Evolutionary conservation across 1,140 invertebrate genomes (phyloP).

Genomic region (Theocolax elegans): DNA sequence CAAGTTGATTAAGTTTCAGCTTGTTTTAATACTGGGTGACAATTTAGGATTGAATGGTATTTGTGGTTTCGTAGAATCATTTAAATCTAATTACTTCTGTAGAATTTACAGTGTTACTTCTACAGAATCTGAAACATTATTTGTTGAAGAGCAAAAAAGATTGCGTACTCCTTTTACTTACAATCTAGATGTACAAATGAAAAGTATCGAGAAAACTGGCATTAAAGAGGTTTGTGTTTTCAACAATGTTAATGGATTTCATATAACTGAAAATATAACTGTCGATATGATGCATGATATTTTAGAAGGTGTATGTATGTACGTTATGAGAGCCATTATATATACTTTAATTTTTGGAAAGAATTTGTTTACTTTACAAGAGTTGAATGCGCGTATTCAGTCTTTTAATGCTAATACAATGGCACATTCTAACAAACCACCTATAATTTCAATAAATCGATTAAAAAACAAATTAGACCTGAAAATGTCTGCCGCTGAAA

Average conservation of each 20-base stretch:
- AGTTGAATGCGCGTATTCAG: conserved; percentile 5
- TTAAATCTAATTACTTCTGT: conserved; percentile 7
- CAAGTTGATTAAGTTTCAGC: neutral
- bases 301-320: conserved; percentile 1
- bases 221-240: conserved; percentile 4
- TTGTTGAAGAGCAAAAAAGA: neutral
- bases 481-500: conserved; percentile 20
- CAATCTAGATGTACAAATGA: neutral
- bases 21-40: neutral
- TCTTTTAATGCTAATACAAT: neutral
- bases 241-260: neutral
- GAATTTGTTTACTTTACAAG: conserved; percentile 12
- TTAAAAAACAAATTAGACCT: conserved; percentile 1
- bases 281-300: conserved; percentile 12
- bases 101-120: neutral
- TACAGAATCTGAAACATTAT: neutral
- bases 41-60: neutral
- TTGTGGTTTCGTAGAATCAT: conserved; percentile 9
- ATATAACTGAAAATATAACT: neutral
- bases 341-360: conserved; percentile 21
- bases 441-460: neutral
- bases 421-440: neutral
- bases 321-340: neutral
- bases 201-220: neutral
- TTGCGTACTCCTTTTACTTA: neutral